These are phyloP conservation scores for Eurystomus glaucurus DNA, from an alignment of 2,797 vertebrate genomes.

Conservation along the genomic window DNA sequence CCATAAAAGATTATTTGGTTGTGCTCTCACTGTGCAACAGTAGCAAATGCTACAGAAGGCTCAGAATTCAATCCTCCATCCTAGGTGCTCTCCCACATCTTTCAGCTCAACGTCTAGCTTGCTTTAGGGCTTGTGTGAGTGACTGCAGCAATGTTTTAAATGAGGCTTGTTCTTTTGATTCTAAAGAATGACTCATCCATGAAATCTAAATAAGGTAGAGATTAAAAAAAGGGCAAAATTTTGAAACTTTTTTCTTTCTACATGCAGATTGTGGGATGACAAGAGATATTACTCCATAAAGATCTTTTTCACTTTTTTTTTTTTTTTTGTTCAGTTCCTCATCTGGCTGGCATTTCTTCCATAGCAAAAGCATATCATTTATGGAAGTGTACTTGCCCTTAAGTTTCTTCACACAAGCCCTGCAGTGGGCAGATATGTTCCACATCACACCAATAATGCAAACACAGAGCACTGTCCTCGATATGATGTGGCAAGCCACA, in stretches of 20 bases:
- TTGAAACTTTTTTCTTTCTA: not conserved
- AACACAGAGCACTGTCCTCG: not conserved
- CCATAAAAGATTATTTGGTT: not conserved
- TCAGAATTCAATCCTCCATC: not conserved
- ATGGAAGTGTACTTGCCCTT: not conserved
- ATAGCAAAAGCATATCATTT: not conserved
- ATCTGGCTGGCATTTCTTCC: not conserved
- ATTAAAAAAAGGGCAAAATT: not conserved
- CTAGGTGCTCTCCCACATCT: not conserved
- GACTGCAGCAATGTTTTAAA: not conserved
- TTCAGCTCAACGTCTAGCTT: not conserved
- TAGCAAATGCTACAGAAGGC: not conserved
- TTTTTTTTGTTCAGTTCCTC: not conserved
- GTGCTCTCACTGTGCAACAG: accelerated
- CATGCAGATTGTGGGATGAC: not conserved
- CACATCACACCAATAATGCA: not conserved
- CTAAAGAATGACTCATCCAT: not conserved
- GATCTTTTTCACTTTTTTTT: not conserved
- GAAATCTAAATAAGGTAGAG: not conserved
- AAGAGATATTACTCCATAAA: not conserved
- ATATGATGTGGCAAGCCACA: not conserved
- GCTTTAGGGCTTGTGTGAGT: not conserved
- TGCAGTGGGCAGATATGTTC: not conserved
- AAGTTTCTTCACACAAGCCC: not conserved
- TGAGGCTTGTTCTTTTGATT: not conserved